These are phyloP conservation scores for Lota lota DNA, from an alignment of 2,113 vertebrate genomes.

Conservation along the genomic window DNA sequence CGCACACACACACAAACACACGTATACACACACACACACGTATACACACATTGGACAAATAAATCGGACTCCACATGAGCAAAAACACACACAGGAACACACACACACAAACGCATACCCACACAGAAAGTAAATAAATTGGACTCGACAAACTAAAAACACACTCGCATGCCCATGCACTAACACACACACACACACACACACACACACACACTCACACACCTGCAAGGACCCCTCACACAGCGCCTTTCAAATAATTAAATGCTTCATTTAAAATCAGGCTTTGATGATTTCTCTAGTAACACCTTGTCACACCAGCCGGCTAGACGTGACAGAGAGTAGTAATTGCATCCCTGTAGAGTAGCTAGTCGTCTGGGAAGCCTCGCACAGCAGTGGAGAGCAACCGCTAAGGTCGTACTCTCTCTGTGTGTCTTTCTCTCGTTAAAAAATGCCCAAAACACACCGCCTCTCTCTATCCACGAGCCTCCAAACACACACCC, in stretches of 20 bases:
- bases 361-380: constrained; percentile 50
- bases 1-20: constrained; percentile 11
- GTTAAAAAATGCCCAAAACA: too few relatives aligned
- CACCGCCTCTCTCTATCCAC: too few relatives aligned
- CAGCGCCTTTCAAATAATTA: constrained; percentile 57
- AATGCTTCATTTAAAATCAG: constrained; percentile 70
- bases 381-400: constrained; percentile 41
- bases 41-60: constrained; percentile 6
- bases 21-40: background rate
- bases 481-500: constrained; percentile 16
- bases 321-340: constrained; percentile 55
- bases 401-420: constrained; percentile 32
- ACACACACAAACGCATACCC: too few relatives aligned
- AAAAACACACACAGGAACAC: too few relatives aligned
- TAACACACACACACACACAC: too few relatives aligned
- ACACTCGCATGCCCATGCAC: too few relatives aligned
- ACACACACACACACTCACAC: background rate
- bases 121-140: too few relatives aligned
- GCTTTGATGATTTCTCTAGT: constrained; percentile 66
- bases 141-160: too few relatives aligned
- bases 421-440: too few relatives aligned
- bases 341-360: constrained; percentile 72
- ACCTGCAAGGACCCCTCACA: constrained; percentile 17
- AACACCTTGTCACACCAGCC: constrained; percentile 65
- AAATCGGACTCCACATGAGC: background rate